phyloP scores from a whole-genome alignment of 2,888 invertebrate species.

The Drosophila stalkeri region DNA sequence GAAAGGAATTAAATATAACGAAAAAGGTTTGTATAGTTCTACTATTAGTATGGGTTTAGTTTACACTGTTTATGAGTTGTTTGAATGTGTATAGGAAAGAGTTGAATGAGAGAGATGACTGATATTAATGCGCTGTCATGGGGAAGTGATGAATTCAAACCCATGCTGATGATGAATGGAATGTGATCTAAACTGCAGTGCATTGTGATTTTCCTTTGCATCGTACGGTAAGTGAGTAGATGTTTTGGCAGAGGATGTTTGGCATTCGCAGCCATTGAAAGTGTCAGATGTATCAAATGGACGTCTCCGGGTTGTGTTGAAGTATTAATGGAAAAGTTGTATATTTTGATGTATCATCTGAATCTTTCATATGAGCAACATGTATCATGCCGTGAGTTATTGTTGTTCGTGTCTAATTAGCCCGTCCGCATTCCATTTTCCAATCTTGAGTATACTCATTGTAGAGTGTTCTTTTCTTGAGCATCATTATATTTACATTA shows the following conservation, averaged over 20 bases:
- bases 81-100: no score
- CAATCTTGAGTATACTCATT: not conserved
- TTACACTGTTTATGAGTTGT: not conserved
- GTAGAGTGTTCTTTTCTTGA: not conserved
- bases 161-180: not conserved
- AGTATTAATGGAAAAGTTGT: not conserved
- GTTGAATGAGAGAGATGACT: no score
- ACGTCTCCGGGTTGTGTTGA: not conserved
- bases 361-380: not conserved
- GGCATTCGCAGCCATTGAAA: not conserved
- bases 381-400: not conserved
- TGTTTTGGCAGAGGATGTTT: no score
- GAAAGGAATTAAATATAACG: no score
- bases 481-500: constrained; percentile 13
- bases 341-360: not conserved
- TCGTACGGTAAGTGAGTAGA: no score
- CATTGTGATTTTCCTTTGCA: not conserved
- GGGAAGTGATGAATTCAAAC: no score
- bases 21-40: not conserved
- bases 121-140: no score
- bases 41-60: not conserved
- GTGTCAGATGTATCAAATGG: not conserved
- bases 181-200: not conserved
- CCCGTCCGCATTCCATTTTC: not conserved
- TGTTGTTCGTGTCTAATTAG: not conserved